Percentiles rank a stretch among this genome's conserved stretches.
Evolutionary conservation across 2,113 vertebrate genomes (phyloP).

Genomic region (Choloepus hoffmanni): DNA sequence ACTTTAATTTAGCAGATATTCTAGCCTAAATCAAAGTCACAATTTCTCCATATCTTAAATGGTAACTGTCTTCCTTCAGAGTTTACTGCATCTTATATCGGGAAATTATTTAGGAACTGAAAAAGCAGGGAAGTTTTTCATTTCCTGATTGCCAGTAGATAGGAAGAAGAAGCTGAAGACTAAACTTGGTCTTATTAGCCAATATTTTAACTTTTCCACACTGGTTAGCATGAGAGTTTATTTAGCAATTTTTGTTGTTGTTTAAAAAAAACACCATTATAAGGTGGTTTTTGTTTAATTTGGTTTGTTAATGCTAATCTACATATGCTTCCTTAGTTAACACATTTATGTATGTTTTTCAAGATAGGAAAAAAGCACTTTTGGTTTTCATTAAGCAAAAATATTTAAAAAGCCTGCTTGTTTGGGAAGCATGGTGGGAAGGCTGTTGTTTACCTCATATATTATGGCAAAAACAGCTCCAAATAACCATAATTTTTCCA

Average conservation of each 20-base stretch:
- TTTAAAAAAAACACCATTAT: not conserved
- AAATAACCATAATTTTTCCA: not conserved
- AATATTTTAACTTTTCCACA: not conserved
- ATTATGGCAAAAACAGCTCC: not conserved
- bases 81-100: not conserved
- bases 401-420: conserved; percentile 13
- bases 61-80: conserved; percentile 1
- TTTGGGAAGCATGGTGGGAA: not conserved
- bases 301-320: conserved; percentile 17
- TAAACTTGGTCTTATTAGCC: not conserved
- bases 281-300: not conserved
- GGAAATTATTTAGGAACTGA: not conserved
- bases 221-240: not conserved
- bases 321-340: not conserved
- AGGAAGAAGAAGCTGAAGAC: not conserved
- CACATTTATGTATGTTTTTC: not conserved
- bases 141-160: not conserved
- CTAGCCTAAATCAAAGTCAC: conserved; percentile 16
- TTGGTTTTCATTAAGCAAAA: not conserved
- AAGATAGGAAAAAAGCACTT: not conserved
- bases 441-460: not conserved
- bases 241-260: not conserved
- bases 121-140: not conserved
- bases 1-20: conserved; percentile 3
- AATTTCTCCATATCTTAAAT: conserved; percentile 5